phyloP scores from a whole-genome alignment of 2,888 invertebrate genomes.

The Pyrocoelia pectoralis region DNA sequence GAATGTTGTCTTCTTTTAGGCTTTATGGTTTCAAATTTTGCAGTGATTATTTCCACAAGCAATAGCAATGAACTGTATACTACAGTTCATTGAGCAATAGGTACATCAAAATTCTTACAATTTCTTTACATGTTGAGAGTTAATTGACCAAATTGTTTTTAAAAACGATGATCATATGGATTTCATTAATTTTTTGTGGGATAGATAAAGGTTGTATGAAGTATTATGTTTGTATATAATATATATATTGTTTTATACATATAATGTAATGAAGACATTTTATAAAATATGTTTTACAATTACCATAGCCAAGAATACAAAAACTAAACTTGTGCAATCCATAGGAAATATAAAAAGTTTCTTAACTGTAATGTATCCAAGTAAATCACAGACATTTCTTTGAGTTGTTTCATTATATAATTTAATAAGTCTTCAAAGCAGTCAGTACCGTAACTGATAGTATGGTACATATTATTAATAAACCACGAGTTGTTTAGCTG shows the following conservation, averaged over 20 bases:
- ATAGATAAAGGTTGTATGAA: too few species aligned
- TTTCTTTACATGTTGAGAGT: too few species aligned
- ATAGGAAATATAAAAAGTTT: slow-evolving; percentile 18
- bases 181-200: too few species aligned
- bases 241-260: slow-evolving; percentile 6
- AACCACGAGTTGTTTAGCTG: too few species aligned
- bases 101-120: too few species aligned
- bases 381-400: slow-evolving; percentile 32
- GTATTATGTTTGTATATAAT: neutral
- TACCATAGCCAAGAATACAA: slow-evolving; percentile 5
- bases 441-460: neutral
- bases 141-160: too few species aligned
- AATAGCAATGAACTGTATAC: too few species aligned
- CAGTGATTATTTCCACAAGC: too few species aligned
- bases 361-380: slow-evolving; percentile 21
- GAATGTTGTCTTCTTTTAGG: too few species aligned
- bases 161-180: too few species aligned
- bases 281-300: slow-evolving; percentile 18
- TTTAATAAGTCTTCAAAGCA: slow-evolving; percentile 18
- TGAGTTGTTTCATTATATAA: slow-evolving; percentile 26
- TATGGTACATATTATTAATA: neutral
- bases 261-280: slow-evolving; percentile 16
- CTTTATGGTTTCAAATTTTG: too few species aligned
- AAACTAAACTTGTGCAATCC: slow-evolving; percentile 6
- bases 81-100: too few species aligned